phyloP scores from a whole-genome alignment of 2,888 invertebrate genomes.

The Idaea dimidiata region DNA sequence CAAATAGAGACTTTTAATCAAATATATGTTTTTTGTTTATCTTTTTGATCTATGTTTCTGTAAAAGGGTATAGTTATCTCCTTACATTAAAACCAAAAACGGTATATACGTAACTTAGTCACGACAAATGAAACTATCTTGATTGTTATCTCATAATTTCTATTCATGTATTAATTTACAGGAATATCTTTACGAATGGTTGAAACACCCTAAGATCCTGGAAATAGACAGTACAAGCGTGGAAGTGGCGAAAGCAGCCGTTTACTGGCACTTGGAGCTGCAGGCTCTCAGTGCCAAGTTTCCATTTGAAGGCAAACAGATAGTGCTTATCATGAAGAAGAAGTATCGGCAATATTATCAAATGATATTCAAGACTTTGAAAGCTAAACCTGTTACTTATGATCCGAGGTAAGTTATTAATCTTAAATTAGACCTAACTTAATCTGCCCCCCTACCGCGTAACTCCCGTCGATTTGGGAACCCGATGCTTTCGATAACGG shows the following conservation, averaged over 20 bases:
- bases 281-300: constrained; percentile 52
- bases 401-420: constrained; percentile 60
- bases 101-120: no score
- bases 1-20: no score
- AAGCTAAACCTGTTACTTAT: constrained; percentile 71
- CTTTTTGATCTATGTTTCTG: no score
- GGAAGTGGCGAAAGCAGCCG: constrained; percentile 71
- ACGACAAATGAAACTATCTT: no score
- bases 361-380: constrained; percentile 72
- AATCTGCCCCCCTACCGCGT: no score
- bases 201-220: constrained; percentile 69
- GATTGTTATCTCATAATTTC: not conserved
- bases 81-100: no score
- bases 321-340: constrained; percentile 74
- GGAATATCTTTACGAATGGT: constrained; percentile 75
- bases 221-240: constrained; percentile 70
- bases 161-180: constrained; percentile 28
- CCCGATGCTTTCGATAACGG: no score
- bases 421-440: no score
- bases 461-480: no score
- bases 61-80: no score
- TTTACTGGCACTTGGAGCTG: constrained; percentile 66
- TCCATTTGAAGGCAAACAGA: constrained; percentile 73
- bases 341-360: constrained; percentile 75
- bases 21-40: no score